Base-by-base conservation (phyloP, 2,888 invertebrate species). In the Cheilosia grossa region DNA sequence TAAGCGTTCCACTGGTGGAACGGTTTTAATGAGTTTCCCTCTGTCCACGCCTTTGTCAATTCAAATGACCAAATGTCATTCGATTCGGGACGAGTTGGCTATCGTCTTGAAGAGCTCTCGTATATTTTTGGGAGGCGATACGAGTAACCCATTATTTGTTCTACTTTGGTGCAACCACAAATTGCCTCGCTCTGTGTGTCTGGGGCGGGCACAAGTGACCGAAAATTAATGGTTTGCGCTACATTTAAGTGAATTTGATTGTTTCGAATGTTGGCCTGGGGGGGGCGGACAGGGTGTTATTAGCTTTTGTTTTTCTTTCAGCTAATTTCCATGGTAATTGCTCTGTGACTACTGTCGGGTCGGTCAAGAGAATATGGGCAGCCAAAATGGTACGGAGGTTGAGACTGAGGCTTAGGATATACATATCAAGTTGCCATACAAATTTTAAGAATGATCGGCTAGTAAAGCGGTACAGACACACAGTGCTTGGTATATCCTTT, bases 151-250 rank as follows among this genome's bases (percentile, higher is more conserved):
- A 80, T 85, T 85, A 85, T 85, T 85, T 85, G 83, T 80, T 85
- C 80, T 85, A 85, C 83, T 85, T 80, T 85, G 83, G 61, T 80
- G 83, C 83, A 85, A 80, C 83, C 80, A 85, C 83, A 85, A 85
- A 85, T 74, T 85, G 80, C 40, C 72, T 15, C 10, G 42, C 27
- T 21, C 42, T 53, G 33, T 37, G 51, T 19, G n/a, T 54, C 19
- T 37, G 37, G 63, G 83, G 83, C 80, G 74, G 58, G 42, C 40
- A 6, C 73, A 80, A 59, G 66, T 63, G 51, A 72, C 81, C 67
- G 54, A 85, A 81, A 81, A 85, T 85, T 81, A 67, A 85, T 81
- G 81, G 81, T 67, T 81, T 72, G 56, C 30, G 56, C 58, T 67
- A 72, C 66, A 72, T 59, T 85, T 81, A 85, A 72, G 81, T 80